Conservation (phyloP, 2,797 vertebrate genomes). For the Eulemur coronatus region DNA sequence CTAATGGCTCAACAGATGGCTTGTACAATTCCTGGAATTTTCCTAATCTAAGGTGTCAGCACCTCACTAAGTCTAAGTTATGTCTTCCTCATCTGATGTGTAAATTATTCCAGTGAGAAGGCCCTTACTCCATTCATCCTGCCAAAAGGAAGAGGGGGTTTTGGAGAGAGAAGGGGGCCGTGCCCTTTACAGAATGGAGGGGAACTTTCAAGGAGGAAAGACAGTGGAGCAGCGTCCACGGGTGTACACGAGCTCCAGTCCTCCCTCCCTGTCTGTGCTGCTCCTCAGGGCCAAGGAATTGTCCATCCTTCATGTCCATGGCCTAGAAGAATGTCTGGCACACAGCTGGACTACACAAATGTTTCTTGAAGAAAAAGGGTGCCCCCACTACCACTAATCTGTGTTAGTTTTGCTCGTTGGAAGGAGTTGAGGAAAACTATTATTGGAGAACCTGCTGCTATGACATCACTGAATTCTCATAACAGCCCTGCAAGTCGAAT, state of each 20-base stretch:
- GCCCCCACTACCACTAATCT: too few relatives aligned
- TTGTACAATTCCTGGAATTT: not conserved
- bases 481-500: fast-evolving
- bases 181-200: not conserved
- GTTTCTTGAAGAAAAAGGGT: too few relatives aligned
- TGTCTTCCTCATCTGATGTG: not conserved
- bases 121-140: not conserved
- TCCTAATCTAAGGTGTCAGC: not conserved
- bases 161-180: not conserved
- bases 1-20: not conserved
- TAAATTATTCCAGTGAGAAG: not conserved
- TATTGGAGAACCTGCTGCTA: not conserved
- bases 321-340: not conserved
- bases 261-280: too few relatives aligned
- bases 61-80: not conserved
- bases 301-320: not conserved
- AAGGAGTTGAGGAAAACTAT: not conserved
- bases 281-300: not conserved
- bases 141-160: not conserved
- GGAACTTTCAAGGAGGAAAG: not conserved
- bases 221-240: too few relatives aligned
- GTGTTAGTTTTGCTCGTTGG: not conserved
- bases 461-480: not conserved
- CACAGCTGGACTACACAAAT: not conserved
- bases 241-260: too few relatives aligned